Evolutionary conservation across 2,888 invertebrate species (phyloP).

Genomic region (Caenorhabditis angaria): DNA sequence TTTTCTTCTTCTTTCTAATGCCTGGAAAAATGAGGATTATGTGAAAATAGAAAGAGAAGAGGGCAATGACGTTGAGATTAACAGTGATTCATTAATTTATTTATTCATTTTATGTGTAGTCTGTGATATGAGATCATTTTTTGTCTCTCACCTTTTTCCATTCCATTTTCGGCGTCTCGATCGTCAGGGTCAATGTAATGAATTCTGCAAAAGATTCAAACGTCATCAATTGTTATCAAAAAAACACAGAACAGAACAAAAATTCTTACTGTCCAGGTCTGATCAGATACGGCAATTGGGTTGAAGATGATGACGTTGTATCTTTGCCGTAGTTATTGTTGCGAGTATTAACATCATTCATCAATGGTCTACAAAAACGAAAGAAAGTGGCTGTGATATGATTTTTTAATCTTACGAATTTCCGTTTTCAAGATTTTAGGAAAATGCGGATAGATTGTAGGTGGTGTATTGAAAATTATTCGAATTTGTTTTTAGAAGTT

Average conservation of each 20-base stretch:
- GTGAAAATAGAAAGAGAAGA: background rate
- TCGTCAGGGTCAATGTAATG: constrained; percentile 14
- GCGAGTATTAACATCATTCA: constrained; percentile 25
- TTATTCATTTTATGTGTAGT: background rate
- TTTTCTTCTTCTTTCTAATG: constrained; percentile 21
- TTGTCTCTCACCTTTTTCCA: constrained; percentile 38
- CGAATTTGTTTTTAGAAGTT: too few species aligned
- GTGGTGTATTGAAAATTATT: too few species aligned
- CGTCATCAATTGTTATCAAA: background rate
- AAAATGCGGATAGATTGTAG: too few species aligned
- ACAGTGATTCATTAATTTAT: background rate
- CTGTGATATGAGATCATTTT: too few species aligned
- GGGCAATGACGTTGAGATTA: constrained; percentile 1
- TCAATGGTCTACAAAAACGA: constrained; percentile 34
- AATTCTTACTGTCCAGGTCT: constrained; percentile 30
- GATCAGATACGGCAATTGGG: constrained; percentile 36
- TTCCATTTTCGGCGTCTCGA: constrained; percentile 36
- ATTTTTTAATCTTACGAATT: too few species aligned
- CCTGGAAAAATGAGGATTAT: constrained; percentile 22
- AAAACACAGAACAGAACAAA: background rate
- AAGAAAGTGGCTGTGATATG: too few species aligned
- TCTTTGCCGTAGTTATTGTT: constrained; percentile 21
- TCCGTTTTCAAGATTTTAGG: too few species aligned
- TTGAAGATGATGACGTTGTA: constrained; percentile 2
- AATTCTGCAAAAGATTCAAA: constrained; percentile 26